Base-by-base conservation (phyloP, 2,888 invertebrate species). In the Drosophila macrospina region DNA sequence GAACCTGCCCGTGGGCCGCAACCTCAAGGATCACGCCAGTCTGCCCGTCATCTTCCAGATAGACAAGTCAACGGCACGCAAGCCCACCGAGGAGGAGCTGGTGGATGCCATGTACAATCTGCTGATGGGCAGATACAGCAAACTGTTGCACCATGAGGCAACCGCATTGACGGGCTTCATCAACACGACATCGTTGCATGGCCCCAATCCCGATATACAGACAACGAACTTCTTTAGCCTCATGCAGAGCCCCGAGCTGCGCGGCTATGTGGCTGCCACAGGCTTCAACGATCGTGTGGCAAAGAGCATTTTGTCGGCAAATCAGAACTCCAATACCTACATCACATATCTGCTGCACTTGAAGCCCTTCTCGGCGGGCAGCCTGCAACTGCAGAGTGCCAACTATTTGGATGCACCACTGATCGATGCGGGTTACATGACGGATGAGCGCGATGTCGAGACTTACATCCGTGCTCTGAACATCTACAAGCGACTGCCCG, bases 1-100 rank as follows among this genome's bases (percentile, higher is more conserved):
- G n/a, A 88, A 91, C 62, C 69, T 91, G 24, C 84, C 91, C 6
- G 96, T 97, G 0, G 96, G 96, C 0, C 93, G 95, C 73, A 96
- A 97, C 86, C 93, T 97, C 0, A 96, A 97, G 91, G 97, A 97
- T 88, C 97, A 97, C 86, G 95, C 96, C 52, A 96, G 95, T 3
- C 93, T 95, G 47, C 92, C 92, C 0, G 82, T 92, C 0, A 82
- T 92, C 28, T 91, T 92, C 45, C 89, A 90, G 76, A 93, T 94
- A 74, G 94, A 94, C 26, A 91, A 91, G 56, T 88, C 91, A 0
- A 90, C 81, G 1, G 91, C 91, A 3, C 80, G 88, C 15, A 88
- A 89, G 2, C 89, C 90, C 20, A 87, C 90, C 91, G 60, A 93
- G 90, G 84, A 92, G 91, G 91, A 91, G 39, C 79, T 91, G 1